Conservation (phyloP, 2,797 vertebrate species). For the Gila robusta region DNA sequence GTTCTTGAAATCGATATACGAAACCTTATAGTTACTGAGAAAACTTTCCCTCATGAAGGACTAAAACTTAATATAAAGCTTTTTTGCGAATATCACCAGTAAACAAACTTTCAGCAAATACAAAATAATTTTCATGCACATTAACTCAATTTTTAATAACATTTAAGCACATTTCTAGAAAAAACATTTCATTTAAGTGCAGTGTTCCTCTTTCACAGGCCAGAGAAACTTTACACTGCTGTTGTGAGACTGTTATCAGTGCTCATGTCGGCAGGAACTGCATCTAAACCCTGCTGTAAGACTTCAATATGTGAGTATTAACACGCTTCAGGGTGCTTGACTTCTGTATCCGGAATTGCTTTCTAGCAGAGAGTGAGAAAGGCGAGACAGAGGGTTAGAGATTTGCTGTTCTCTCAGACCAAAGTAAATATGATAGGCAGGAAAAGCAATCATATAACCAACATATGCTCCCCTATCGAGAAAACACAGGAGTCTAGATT, state of each 20-base stretch:
- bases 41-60: not conserved
- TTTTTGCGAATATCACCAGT: not conserved
- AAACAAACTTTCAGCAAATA: not conserved
- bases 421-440: conserved; percentile 81
- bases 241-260: conserved; percentile 78
- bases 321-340: conserved; percentile 84
- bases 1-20: not conserved
- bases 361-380: conserved; percentile 73
- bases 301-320: conserved; percentile 84
- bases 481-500: conserved; percentile 82
- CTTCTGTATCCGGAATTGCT: conserved; percentile 81
- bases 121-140: not conserved
- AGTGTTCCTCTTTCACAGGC: conserved; percentile 63
- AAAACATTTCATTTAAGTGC: conserved; percentile 35
- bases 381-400: conserved; percentile 70
- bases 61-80: not conserved
- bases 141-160: not conserved
- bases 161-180: conserved; percentile 8
- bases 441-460: conserved; percentile 80
- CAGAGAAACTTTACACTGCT: conserved; percentile 76
- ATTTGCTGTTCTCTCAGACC: conserved; percentile 80
- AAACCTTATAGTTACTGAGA: not conserved
- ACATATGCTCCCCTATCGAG: conserved; percentile 78
- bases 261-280: conserved; percentile 74
- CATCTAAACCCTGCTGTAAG: conserved; percentile 82